Base-by-base conservation (phyloP, 2,888 invertebrate species). In the Miltochrista miniata region DNA sequence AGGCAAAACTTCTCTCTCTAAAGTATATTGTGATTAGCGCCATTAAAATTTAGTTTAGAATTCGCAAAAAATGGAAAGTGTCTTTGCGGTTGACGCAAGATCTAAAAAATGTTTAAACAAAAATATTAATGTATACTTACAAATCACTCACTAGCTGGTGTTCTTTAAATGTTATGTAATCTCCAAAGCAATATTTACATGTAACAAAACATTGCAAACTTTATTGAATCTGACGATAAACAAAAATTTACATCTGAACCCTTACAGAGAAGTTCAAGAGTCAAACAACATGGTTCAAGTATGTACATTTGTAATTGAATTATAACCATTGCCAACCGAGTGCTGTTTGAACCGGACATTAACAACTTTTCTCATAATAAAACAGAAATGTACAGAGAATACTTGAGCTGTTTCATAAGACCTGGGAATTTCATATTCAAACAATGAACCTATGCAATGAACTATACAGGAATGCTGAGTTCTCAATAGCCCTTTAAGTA, bases 371-470 rank as follows among this genome's bases (percentile, higher is more conserved):
- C 69, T 64, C 59, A 56, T 70, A 68, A 63, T 57, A 65, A 68
- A 74, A 60, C 64, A 61, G 74, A 62, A 74, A 74, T 76, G 79
- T 74, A 73, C 51, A 58, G 58, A 59, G 70, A 68, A 70, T 68
- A 72, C 54, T 59, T 58, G 40, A 58, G 66, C 65, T 50, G 46
- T 78, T 76, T 71, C 72, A 71, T 63, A 72, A 76, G 74, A 65
- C 31, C 36, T 57, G 65, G 76, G 81, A 77, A 86, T 86, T 75
- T 70, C 64, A 76, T 68, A 72, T 75, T 72, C 66, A 81, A 85
- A 87, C 84, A 87, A 81, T 78, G 70, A 60, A 24, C 18, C 18
- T 24, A 4, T 24, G n/a, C n/a, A n/a, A n/a, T n/a, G 38, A 39
- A 12, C 43, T 47, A 46, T 34, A 54, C 42, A 50, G 30, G 45